These are phyloP conservation scores for Rissa tridactyla DNA, from an alignment of 2,113 vertebrate genomes.

Conservation along the genomic window DNA sequence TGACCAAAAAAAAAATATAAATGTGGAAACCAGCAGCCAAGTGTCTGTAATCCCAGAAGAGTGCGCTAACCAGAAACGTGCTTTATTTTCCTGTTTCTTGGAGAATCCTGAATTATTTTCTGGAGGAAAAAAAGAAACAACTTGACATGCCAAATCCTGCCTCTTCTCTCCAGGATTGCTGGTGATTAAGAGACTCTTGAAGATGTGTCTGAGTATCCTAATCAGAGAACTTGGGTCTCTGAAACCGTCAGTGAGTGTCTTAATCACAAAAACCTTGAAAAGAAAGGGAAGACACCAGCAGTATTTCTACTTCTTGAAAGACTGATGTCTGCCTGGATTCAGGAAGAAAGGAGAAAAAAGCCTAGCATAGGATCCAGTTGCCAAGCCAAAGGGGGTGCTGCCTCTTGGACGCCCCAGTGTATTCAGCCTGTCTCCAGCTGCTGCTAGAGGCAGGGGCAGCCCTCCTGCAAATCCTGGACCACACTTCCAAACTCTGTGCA, in stretches of 20 bases:
- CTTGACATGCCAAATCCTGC: not conserved
- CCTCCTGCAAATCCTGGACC: not conserved
- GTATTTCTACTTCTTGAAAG: not conserved
- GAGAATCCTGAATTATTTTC: not conserved
- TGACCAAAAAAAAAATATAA: not conserved
- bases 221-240: not conserved
- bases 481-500: not conserved
- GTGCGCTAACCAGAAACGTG: not conserved
- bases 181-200: slow-evolving; percentile 49
- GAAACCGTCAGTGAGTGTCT: not conserved
- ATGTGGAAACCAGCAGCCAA: not conserved
- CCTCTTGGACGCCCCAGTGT: not conserved
- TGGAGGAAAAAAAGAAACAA: not conserved
- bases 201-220: slow-evolving; percentile 21
- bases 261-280: not conserved
- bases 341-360: not conserved
- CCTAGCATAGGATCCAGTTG: not conserved
- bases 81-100: not conserved
- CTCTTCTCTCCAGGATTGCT: not conserved
- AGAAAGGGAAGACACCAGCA: not conserved
- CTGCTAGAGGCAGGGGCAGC: not conserved
- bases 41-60: not conserved
- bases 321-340: not conserved
- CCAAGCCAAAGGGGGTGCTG: not conserved
- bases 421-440: not conserved